Conservation (phyloP, 2,113 vertebrate genomes). For the Cinclus cinclus region DNA sequence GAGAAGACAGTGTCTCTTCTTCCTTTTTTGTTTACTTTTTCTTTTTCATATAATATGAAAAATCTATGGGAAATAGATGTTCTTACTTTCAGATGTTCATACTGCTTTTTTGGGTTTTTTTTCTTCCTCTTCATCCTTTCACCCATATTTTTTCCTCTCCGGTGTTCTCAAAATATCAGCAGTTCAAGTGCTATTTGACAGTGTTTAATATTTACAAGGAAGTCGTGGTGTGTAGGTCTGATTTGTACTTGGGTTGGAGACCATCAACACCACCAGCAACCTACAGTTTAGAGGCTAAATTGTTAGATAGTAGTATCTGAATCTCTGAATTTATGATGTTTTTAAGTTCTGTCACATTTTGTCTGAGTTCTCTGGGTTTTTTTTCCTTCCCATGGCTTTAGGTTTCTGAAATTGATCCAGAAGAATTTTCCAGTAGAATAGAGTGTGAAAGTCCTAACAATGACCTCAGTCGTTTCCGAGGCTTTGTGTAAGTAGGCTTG, state of each 20-base stretch:
- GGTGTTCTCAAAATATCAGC: not conserved
- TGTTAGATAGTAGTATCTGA: not conserved
- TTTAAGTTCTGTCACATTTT: not conserved
- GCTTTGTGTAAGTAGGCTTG: constrained; percentile 88
- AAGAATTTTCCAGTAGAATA: constrained; percentile 84
- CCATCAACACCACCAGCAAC: not conserved
- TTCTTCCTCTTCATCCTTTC: not conserved
- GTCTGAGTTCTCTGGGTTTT: not conserved
- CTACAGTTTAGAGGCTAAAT: not conserved
- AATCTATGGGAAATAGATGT: not conserved
- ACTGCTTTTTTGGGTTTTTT: not conserved
- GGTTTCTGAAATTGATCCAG: constrained; percentile 84
- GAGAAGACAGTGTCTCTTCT: not conserved
- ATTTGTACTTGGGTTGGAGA: not conserved
- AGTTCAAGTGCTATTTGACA: not conserved
- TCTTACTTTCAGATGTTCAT: not conserved
- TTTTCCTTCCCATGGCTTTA: constrained; percentile 15
- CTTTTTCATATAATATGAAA: not conserved
- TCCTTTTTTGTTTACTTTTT: not conserved
- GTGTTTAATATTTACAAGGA: not conserved
- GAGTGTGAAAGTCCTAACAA: constrained; percentile 94
- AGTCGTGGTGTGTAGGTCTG: not conserved
- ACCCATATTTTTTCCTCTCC: not conserved
- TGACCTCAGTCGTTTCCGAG: constrained; percentile 85
- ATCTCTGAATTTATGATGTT: not conserved